A percentile compares a stretch with the other conserved stretches of the same genome.
phyloP scores from a whole-genome alignment of 2,888 invertebrate species.

The Cancer borealis region DNA sequence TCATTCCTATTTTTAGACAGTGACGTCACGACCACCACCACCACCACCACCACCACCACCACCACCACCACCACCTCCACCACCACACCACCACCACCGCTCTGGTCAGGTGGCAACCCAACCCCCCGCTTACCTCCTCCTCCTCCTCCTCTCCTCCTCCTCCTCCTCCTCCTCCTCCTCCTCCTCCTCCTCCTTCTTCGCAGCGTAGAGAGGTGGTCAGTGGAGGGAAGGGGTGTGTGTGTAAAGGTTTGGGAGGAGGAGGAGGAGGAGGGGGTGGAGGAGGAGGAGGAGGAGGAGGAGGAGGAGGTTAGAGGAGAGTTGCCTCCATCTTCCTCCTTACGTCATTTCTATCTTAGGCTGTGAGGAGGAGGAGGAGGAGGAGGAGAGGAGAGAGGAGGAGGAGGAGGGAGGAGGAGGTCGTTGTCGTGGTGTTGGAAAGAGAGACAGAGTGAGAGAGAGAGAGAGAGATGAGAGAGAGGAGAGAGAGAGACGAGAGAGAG shows the following conservation, averaged over 20 bases:
- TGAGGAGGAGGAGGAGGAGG: constrained; percentile 39
- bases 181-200: constrained; percentile 42
- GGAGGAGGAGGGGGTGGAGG: background rate
- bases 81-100: background rate
- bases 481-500: background rate
- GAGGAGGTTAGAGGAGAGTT: background rate
- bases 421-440: background rate
- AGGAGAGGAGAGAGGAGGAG: background rate
- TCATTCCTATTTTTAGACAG: constrained; percentile 61
- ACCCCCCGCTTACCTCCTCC: background rate
- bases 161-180: constrained; percentile 49
- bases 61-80: background rate
- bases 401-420: background rate
- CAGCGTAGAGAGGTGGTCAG: background rate
- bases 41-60: background rate
- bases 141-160: constrained; percentile 25
- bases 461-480: background rate
- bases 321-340: constrained; percentile 43
- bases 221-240: background rate
- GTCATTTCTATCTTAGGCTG: constrained; percentile 57
- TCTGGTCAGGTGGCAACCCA: background rate
- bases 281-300: constrained; percentile 24
- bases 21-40: constrained; percentile 20
- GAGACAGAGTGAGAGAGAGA: background rate
- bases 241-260: background rate